Evolutionary conservation across 1,140 invertebrate species (phyloP).

Genomic region (Hylaeus volcanicus): DNA sequence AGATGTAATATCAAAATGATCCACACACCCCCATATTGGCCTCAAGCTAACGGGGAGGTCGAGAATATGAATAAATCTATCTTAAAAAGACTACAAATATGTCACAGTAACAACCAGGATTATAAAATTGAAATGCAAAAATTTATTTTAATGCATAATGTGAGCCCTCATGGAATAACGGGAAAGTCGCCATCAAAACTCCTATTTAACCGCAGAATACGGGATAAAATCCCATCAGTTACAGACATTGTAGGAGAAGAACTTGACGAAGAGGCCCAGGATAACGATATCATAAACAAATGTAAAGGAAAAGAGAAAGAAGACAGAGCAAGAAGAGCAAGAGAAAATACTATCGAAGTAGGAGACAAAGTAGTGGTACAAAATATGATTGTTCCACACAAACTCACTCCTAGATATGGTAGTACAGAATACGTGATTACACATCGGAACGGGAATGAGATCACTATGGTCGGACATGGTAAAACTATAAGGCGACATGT

Average conservation of each 20-base stretch:
- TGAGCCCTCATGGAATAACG: neutral
- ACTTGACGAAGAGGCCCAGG: too few relatives aligned
- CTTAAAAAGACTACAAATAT: too few relatives aligned
- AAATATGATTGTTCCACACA: neutral
- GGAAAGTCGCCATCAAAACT: neutral
- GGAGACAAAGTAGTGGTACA: conserved; percentile 3
- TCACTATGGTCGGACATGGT: too few relatives aligned
- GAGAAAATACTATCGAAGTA: neutral
- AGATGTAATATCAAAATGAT: too few relatives aligned
- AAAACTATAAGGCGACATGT: too few relatives aligned
- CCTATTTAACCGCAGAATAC: neutral
- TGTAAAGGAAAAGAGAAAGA: too few relatives aligned
- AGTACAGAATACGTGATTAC: neutral
- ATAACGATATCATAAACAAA: too few relatives aligned
- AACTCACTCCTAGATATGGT: neutral
- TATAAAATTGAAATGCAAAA: neutral
- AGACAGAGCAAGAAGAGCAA: neutral
- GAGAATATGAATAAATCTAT: too few relatives aligned
- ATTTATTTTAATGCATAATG: neutral
- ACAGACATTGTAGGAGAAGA: too few relatives aligned
- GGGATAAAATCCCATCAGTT: neutral
- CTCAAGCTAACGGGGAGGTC: too few relatives aligned
- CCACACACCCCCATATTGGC: too few relatives aligned
- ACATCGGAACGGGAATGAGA: neutral
- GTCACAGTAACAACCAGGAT: neutral